Conservation (phyloP, 2,797 vertebrate species). For the Pelodytes ibericus region DNA sequence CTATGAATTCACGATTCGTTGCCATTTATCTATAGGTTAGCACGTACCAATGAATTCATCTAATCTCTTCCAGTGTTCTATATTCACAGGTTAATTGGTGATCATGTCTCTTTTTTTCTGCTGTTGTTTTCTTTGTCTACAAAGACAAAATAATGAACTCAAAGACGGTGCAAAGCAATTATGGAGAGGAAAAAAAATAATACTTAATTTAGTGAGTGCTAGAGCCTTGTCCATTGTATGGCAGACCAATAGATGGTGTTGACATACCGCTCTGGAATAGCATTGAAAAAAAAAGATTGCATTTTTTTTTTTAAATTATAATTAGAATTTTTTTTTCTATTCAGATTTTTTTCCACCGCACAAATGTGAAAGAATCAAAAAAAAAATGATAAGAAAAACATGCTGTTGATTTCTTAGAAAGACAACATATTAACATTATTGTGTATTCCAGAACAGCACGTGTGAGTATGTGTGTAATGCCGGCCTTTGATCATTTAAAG, state of each 20-base stretch:
- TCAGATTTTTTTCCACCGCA: too few relatives aligned
- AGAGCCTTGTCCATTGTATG: too few relatives aligned
- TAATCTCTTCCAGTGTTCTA: neutral
- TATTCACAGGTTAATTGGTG: neutral
- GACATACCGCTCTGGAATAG: too few relatives aligned
- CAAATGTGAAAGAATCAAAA: neutral
- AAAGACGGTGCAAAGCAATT: neutral
- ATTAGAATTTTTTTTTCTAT: neutral
- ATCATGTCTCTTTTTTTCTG: neutral
- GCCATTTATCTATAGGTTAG: too few relatives aligned
- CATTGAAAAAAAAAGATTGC: too few relatives aligned
- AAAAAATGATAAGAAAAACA: neutral
- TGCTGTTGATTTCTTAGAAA: neutral
- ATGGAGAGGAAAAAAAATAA: neutral
- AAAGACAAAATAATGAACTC: neutral
- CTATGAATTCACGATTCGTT: too few relatives aligned
- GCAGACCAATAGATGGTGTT: too few relatives aligned
- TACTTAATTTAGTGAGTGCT: neutral
- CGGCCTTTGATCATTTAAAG: neutral
- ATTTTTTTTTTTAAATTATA: neutral
- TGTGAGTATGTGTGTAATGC: neutral
- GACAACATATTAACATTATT: neutral
- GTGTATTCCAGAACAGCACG: neutral
- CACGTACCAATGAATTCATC: neutral
- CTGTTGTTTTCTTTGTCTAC: neutral